These are phyloP conservation scores for Atherinomorus stipes DNA, from an alignment of 2,113 vertebrate species.

Conservation along the genomic window DNA sequence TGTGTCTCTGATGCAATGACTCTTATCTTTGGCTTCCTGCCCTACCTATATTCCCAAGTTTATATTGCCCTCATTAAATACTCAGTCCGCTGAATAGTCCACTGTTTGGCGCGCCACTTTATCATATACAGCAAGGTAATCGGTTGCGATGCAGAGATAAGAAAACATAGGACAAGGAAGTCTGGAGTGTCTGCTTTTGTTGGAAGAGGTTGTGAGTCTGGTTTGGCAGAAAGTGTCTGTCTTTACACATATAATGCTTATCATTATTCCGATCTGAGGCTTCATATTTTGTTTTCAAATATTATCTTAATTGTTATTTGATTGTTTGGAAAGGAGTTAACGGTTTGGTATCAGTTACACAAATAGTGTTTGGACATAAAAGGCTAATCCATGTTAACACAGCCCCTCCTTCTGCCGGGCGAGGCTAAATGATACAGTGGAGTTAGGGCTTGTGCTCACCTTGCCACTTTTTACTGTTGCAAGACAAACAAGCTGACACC, in stretches of 20 bases:
- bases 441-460: slow-evolving; percentile 32
- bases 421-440: slow-evolving; percentile 46
- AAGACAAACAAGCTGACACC: slow-evolving; percentile 71
- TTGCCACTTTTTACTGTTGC: slow-evolving; percentile 41
- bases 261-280: too few species aligned
- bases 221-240: too few species aligned
- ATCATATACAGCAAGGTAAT: slow-evolving; percentile 65
- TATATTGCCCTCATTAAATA: slow-evolving; percentile 79
- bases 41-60: slow-evolving; percentile 70
- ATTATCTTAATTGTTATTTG: too few species aligned
- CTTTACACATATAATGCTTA: too few species aligned
- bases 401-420: slow-evolving; percentile 38
- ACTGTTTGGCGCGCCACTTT: slow-evolving; percentile 74
- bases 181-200: slow-evolving; percentile 14
- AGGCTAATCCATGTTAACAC: not conserved
- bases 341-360: too few species aligned
- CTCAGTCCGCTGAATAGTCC: slow-evolving; percentile 49
- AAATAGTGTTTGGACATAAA: too few species aligned
- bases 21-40: slow-evolving; percentile 72
- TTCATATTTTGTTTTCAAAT: too few species aligned
- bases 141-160: slow-evolving; percentile 48
- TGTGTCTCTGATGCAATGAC: slow-evolving; percentile 34
- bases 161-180: slow-evolving; percentile 34
- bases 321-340: too few species aligned
- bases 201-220: too few species aligned